phyloP scores from a whole-genome alignment of 1,140 invertebrate species.

The Ostrea edulis region DNA sequence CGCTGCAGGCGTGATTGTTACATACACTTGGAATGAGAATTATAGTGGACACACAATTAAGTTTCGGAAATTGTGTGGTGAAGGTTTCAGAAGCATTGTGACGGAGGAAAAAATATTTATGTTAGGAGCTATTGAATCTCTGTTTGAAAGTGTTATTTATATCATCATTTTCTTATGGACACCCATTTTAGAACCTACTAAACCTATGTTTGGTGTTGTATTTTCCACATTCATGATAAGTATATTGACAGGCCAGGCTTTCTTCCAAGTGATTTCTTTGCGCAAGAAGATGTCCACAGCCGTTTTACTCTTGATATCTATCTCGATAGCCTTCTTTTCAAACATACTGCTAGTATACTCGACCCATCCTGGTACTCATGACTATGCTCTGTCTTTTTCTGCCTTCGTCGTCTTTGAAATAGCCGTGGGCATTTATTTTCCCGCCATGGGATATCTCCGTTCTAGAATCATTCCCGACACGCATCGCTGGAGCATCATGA shows the following conservation, averaged over 20 bases:
- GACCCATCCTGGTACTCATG: slow-evolving; percentile 67
- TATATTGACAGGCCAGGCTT: slow-evolving; percentile 85
- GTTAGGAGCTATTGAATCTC: slow-evolving; percentile 84
- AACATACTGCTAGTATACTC: slow-evolving; percentile 75
- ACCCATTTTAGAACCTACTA: slow-evolving; percentile 82
- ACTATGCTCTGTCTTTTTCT: slow-evolving; percentile 80
- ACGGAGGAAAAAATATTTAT: slow-evolving; percentile 81
- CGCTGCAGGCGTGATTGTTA: slow-evolving; percentile 81
- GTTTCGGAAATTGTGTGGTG: slow-evolving; percentile 77
- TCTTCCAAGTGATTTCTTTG: slow-evolving; percentile 82
- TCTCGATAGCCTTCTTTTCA: slow-evolving; percentile 71
- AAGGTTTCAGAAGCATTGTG: slow-evolving; percentile 78
- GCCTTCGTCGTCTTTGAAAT: slow-evolving; percentile 85
- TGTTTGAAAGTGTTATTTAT: slow-evolving; percentile 88
- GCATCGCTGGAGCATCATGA: slow-evolving; percentile 76
- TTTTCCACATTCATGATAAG: slow-evolving; percentile 87
- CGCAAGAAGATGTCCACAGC: slow-evolving; percentile 71
- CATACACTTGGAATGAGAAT: slow-evolving; percentile 84
- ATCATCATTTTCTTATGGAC: slow-evolving; percentile 88
- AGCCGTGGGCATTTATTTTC: slow-evolving; percentile 80
- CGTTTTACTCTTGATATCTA: slow-evolving; percentile 76
- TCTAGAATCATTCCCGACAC: slow-evolving; percentile 84
- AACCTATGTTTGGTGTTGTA: slow-evolving; percentile 78
- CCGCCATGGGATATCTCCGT: slow-evolving; percentile 83
- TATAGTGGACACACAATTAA: slow-evolving; percentile 80